Base-by-base conservation (phyloP, 2,888 invertebrate species). In the Mimachlamys varia region DNA sequence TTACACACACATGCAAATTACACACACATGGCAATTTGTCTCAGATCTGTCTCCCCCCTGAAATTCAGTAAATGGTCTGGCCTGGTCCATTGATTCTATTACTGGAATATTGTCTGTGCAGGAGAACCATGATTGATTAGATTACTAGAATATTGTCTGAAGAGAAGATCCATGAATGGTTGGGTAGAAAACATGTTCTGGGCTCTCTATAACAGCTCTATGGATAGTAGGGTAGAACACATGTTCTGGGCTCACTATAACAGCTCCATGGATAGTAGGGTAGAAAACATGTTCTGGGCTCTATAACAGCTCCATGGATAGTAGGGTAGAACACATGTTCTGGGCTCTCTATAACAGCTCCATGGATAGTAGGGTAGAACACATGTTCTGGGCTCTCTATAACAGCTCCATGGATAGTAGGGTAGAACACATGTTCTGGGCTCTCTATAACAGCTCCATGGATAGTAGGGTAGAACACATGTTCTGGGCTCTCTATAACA, bases 1-100 rank as follows among this genome's bases (percentile, higher is more conserved):
- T 33, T 76, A n/a, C n/a, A n/a, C n/a, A n/a, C 76, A 76, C 27
- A 76, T 76, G 76, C 19, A 76, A 76, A 13, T 76, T 76, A 76
- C 33, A 33, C 27, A 33, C 27, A 76, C 76, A 27, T 58, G n/a
- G 22, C 76, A 76, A 33, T 33, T 76, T 33, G 76, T 76, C n/a
- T 76, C 33, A 12, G 76, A 76, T 27, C 76, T 76, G 76, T 76
- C 76, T 76, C 27, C 76, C 22, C n/a, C 33, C n/a, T n/a, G 62
- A 62, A 76, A 33, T 33, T 76, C 33, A 12, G 76, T 13, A 76
- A 76, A 76, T 76, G 76, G 33, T 33, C 76, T 76, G 33, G 0
- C 13, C 76, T 76, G 10, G 76, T 33, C 76, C 76, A 76, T 76
- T 76, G 76, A 76, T 76, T 33, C 33, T 76, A 76, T 33, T 33